Base-by-base conservation (phyloP, 1,140 invertebrate species). In the Papilio aristodemus region DNA sequence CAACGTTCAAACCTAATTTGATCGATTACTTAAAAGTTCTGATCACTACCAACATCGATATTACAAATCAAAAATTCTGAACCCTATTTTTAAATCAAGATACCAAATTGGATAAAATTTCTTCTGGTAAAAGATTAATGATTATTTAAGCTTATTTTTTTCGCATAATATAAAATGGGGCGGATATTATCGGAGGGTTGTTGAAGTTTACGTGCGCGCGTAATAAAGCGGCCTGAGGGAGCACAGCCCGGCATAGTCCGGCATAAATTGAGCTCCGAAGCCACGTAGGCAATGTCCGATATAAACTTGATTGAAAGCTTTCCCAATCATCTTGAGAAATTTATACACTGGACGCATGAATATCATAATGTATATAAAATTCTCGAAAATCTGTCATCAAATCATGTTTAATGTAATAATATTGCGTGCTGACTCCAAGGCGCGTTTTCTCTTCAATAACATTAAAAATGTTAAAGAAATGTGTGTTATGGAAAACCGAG, bases 271-370 rank as follows among this genome's bases (percentile, higher is more conserved):
- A 70, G 68, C 71, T 71, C 69, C 74, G 67, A 66, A 73, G 64
- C 60, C 66, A 41, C 41, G 27, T 19, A 50, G 9, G 19, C 46
- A 50, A 22, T 1, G 27, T 69, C 54, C 59, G 66, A 62, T 50
- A 71, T 75, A 75, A 76, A 79, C 68, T 77, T 79, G 68, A 77
- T 76, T 79, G 71, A 79, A 79, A 69, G 74, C 68, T 68, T 43
- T 60, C 66, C 58, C 11, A 50, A 50, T 25, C 19, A 50, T 50
- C 10, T 10, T 22, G 0, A 50, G 19, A 50, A 50, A 19, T 19
- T 46, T 7, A 46, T 19, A 22, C 11, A 8, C 19, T 50, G 19
- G 1, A 22, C 10, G 19, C 27, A 32, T 32, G 27, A 32, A 32
- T 6, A 32, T 6, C 27, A 3, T 6, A 32, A 32, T 6, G 27